Evolutionary conservation across 2,888 invertebrate species (phyloP), one percentile per base, ranked within the genome.

Genomic region (Empis livida): DNA sequence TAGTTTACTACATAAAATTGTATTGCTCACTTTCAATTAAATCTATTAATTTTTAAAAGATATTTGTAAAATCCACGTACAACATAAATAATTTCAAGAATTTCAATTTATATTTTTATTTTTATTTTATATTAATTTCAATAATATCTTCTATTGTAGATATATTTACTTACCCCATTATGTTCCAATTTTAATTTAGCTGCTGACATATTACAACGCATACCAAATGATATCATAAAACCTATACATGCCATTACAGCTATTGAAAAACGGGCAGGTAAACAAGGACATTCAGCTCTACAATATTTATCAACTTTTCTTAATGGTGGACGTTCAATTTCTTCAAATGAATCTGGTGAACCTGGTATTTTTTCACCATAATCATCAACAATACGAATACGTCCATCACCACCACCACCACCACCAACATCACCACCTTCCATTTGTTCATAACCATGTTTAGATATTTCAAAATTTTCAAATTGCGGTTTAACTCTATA

Each of bases 181-280:
- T 75, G 75, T 55, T 81, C 80, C 66, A 84, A 76, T 65, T 86
- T 83, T 49, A 92, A 79, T 68, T 95, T 93, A 42, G 97, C 96
- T 71, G 97, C 93, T 46, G 96, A 93, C 88, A 99, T 91, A 72
- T 97, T 99, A 71, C 95, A 96, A 49, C 99, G 80, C 83, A 99
- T 99, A 15, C 99, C 99, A 63, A 94, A 93, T 70, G 91, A 91
- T 63, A 93, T 92, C 68, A 93, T 80, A 71, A 93, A 93, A 47
- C 93, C 91, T 61, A 89, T 65, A 64, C 90, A 90, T 15, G 90
- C 88, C 62, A 92, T 77, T 52, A 88, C 69, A 46, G 91, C 89
- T 53, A 91, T 84, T 13, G 92, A 92, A 70, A 84, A 91, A 55
- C 93, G 80, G 62, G 91, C 89, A 45, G 67, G 64, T 58, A 93